phyloP scores from a whole-genome alignment of 2,113 vertebrate genomes.

The Corythornis madagascariensis region DNA sequence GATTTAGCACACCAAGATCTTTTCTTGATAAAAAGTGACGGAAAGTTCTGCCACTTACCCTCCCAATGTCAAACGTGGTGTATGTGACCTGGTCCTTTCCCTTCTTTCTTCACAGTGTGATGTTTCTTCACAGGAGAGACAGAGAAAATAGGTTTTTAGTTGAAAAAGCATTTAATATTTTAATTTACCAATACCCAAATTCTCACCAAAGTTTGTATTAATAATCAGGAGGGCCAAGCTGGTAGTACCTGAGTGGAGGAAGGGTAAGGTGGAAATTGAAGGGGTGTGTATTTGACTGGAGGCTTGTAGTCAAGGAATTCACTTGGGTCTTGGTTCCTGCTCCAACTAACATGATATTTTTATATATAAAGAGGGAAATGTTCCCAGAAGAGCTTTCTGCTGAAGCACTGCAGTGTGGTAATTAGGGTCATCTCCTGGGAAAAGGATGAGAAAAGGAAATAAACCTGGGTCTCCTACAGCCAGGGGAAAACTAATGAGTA shows the following conservation, averaged over 20 bases:
- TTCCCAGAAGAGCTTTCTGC: background rate
- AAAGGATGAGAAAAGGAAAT: background rate
- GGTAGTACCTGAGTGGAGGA: background rate
- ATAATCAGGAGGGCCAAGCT: background rate
- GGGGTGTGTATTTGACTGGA: background rate
- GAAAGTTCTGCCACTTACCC: background rate
- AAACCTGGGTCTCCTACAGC: background rate
- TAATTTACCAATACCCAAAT: background rate
- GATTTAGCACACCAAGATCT: background rate
- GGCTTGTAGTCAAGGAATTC: background rate
- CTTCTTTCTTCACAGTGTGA: background rate
- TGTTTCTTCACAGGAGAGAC: background rate
- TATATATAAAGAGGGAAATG: background rate
- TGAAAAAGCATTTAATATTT: background rate
- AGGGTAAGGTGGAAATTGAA: background rate
- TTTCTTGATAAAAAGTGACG: background rate
- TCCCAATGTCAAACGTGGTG: rapidly evolving
- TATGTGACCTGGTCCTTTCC: background rate
- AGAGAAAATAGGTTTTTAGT: background rate
- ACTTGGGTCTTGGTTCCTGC: background rate
- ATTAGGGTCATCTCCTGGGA: background rate
- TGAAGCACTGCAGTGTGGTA: background rate
- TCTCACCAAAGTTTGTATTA: background rate
- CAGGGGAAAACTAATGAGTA: background rate
- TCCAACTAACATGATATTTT: background rate